Base-by-base conservation (phyloP, 2,797 vertebrate genomes). In the Pangasius krempfi region DNA sequence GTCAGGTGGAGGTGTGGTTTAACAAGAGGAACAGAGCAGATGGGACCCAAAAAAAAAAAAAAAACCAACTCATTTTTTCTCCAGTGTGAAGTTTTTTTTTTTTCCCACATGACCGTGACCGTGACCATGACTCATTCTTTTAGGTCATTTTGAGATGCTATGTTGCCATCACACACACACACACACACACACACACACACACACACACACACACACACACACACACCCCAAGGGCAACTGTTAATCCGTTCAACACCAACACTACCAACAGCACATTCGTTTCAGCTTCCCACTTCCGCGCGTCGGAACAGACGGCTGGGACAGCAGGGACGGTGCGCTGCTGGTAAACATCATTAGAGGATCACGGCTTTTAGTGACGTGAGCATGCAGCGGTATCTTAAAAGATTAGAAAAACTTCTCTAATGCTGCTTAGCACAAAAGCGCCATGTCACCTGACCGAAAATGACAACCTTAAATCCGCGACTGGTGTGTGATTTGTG, bases 381-480 rank as follows among this genome's bases (percentile, higher is more conserved):
- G 47, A 91, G 91, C 94, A 94, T 84, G 12, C 76, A 85, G 89
- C 92, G 40, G 27, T 89, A 87, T 92, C 93, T 95, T 95, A 95
- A 95, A 92, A 92, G 95, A 94, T 95, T 92, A 92, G 86, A n/a
- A 37, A 87, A 86, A 70, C 20, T 54, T 72, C 10, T 64, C 88
- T 94, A 95, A 96, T 94, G 87, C 94, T 86, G 87, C 94, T 95
- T 95, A 95, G 91, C 86, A 90, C 83, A 92, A 93, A 94, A 90
- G 80, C 44, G 68, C 56, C 13, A 18, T 13, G 70, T 89, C 81
- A 88, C 85, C 82, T 84, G 87, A 90, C 83, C 4, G 22, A 70
- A n/a, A 16, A 60, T 10, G 80, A n/a, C 5, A 5, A n/a, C 13
- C 58, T 64, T 9, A n/a, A 83, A 47, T n/a, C 58, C 7, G 22